These are phyloP conservation scores for Hoplias malabaricus DNA, from an alignment of 2,113 vertebrate genomes.

Conservation along the genomic window DNA sequence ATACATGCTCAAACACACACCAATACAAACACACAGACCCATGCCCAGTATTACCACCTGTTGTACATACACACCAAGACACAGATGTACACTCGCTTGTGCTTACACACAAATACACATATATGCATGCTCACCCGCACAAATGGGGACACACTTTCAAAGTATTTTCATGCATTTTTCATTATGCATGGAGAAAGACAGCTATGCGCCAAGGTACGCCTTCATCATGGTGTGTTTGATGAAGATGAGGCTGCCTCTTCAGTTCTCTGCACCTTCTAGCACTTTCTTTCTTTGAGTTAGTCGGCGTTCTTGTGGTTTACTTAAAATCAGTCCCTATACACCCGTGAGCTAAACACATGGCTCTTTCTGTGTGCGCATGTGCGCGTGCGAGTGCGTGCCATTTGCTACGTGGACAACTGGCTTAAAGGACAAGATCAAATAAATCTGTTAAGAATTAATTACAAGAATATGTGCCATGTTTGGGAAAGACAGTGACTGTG, in stretches of 20 bases:
- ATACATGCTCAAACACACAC: slow-evolving; percentile 12
- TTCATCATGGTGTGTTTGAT: slow-evolving; percentile 9
- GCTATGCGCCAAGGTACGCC: slow-evolving; percentile 2
- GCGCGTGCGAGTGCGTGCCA: background rate
- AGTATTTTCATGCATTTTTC: slow-evolving; percentile 40
- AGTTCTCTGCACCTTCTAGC: background rate
- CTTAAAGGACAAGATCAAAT: background rate
- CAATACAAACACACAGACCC: background rate
- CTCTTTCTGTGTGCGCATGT: too few species aligned
- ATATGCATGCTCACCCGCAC: background rate
- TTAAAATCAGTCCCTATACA: background rate
- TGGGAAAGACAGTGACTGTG: background rate
- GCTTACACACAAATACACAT: background rate
- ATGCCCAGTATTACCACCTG: background rate
- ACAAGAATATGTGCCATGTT: background rate
- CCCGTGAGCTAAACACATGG: background rate
- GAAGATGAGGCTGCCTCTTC: background rate
- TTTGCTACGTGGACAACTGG: background rate
- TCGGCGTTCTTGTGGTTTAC: background rate
- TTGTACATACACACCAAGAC: background rate
- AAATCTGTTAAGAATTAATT: too few species aligned
- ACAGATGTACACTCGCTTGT: background rate
- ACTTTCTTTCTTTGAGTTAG: background rate
- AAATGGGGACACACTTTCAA: slow-evolving; percentile 17
- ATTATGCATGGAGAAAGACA: slow-evolving; percentile 13